A percentile compares a stretch with the other conserved stretches of the same genome.
These are phyloP conservation scores for Otis tarda DNA, from an alignment of 2,113 vertebrate species.

Conservation along the genomic window DNA sequence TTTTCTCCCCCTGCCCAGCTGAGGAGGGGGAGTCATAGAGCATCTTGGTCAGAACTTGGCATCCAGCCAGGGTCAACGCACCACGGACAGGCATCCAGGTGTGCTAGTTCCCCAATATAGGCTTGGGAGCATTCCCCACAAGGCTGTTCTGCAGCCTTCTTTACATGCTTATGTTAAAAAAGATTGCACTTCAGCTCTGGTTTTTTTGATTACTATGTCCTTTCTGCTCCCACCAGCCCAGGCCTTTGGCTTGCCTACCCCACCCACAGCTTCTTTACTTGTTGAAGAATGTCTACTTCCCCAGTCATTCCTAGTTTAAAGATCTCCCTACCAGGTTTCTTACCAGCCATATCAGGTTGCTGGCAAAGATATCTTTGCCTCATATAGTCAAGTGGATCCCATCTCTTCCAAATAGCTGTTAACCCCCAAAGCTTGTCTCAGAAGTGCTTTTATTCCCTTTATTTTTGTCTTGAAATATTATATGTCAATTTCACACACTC, in stretches of 20 bases:
- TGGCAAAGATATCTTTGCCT: background rate
- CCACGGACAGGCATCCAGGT: background rate
- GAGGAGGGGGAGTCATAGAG: background rate
- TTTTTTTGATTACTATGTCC: background rate
- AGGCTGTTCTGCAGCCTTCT: background rate
- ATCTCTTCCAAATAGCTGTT: background rate
- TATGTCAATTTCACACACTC: background rate
- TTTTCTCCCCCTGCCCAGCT: background rate
- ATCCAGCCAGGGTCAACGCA: background rate
- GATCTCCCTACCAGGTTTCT: background rate
- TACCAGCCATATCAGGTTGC: background rate
- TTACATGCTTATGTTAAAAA: background rate
- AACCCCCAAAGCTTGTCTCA: background rate
- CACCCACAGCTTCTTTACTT: background rate
- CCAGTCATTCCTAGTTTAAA: background rate
- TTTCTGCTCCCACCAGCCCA: background rate
- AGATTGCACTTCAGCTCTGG: background rate
- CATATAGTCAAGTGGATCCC: background rate
- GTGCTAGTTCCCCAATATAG: background rate
- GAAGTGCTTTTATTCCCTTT: background rate
- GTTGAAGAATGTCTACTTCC: background rate
- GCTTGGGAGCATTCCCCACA: background rate
- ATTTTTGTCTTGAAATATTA: background rate
- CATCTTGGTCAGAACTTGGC: fast-evolving
- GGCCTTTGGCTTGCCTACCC: background rate